Percentiles rank a stretch among this genome's conserved stretches.
Evolutionary conservation across 2,797 vertebrate species (phyloP).

Genomic region (Darevskia mixta): DNA sequence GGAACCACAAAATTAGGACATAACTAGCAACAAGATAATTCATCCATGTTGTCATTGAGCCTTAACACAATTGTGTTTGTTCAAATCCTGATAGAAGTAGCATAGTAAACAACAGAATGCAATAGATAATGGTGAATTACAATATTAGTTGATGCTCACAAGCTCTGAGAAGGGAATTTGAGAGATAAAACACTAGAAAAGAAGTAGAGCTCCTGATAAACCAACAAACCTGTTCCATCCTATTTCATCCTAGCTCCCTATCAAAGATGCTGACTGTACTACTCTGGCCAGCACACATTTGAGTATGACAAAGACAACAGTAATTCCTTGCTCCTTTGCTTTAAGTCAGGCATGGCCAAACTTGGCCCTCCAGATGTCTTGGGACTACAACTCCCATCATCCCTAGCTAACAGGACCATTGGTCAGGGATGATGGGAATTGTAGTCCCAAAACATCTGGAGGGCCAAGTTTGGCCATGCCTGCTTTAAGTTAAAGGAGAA

Average conservation of each 20-base stretch:
- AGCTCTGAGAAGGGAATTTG: slow-evolving; percentile 30
- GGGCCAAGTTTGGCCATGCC: too few species aligned
- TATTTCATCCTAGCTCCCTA: background rate
- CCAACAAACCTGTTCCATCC: background rate
- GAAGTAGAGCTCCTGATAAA: background rate
- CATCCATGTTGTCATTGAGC: slow-evolving; percentile 43
- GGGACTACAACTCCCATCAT: too few species aligned
- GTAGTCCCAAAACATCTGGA: too few species aligned
- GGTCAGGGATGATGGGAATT: too few species aligned
- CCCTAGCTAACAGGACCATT: too few species aligned
- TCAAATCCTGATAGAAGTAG: slow-evolving; percentile 38
- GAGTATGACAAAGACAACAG: background rate
- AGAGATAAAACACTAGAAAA: background rate
- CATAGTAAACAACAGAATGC: slow-evolving; percentile 32
- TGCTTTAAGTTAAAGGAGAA: background rate
- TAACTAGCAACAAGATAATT: slow-evolving; percentile 54
- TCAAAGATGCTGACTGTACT: background rate
- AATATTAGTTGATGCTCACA: slow-evolving; percentile 43
- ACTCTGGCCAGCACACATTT: background rate
- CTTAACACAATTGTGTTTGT: slow-evolving; percentile 28
- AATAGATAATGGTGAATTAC: slow-evolving; percentile 31
- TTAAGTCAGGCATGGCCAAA: background rate
- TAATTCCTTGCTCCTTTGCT: background rate
- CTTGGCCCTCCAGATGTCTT: too few species aligned
- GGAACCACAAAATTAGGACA: slow-evolving; percentile 55